Conservation (phyloP, 2,797 vertebrate species). For the Labeo calbasu region DNA sequence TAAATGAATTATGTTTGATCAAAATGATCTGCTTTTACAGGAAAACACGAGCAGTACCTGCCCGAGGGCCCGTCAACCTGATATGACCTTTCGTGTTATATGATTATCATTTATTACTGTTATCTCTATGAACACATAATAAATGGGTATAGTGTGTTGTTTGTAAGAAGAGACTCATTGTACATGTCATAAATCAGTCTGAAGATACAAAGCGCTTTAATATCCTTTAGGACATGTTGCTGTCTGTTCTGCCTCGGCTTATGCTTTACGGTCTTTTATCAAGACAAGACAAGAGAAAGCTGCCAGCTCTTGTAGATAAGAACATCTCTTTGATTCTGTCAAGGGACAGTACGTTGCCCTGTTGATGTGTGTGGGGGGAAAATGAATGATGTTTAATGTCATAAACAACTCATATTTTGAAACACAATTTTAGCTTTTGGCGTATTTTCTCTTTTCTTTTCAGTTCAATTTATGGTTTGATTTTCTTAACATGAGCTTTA, state of each 20-base stretch:
- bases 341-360: conserved; percentile 45
- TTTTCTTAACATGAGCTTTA: not conserved
- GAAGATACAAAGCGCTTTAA: conserved; percentile 49
- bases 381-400: conserved; percentile 38
- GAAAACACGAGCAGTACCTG: conserved; percentile 49
- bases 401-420: conserved; percentile 39
- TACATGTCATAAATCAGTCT: conserved; percentile 48
- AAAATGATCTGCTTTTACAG: conserved; percentile 27
- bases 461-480: conserved; percentile 3
- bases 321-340: conserved; percentile 53
- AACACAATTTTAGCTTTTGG: conserved; percentile 9
- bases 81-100: conserved; percentile 33
- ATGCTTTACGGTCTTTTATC: conserved; percentile 54
- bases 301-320: conserved; percentile 50
- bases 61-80: conserved; percentile 52
- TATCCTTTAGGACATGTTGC: conserved; percentile 50
- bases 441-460: not conserved
- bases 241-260: conserved; percentile 49
- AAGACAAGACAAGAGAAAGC: conserved; percentile 45
- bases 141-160: conserved; percentile 39
- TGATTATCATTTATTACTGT: conserved; percentile 58
- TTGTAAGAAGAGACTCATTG: conserved; percentile 36
- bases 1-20: conserved; percentile 8
- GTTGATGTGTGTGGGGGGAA: conserved; percentile 29
- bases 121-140: conserved; percentile 49